These are phyloP conservation scores for Drosophila bunnanda DNA, from an alignment of 2,888 invertebrate genomes.

Conservation along the genomic window DNA sequence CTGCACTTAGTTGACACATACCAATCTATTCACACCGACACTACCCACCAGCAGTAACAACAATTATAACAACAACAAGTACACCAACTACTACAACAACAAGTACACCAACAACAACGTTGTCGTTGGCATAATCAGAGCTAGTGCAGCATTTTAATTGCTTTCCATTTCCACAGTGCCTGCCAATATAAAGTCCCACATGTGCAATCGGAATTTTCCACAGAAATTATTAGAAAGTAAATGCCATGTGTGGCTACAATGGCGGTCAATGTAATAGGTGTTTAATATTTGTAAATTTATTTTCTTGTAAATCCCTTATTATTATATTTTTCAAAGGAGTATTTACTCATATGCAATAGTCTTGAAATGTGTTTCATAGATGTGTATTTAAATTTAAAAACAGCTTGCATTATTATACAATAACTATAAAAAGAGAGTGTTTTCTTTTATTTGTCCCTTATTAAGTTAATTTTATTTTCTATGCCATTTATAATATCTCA, in stretches of 20 bases:
- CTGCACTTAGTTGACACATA: constrained; percentile 80
- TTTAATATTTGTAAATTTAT: not conserved
- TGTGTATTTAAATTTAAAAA: too few relatives aligned
- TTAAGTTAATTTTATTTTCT: too few relatives aligned
- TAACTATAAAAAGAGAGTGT: too few relatives aligned
- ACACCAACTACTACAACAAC: not conserved
- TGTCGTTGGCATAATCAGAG: constrained; percentile 71
- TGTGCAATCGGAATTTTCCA: constrained; percentile 78
- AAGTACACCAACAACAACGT: not conserved
- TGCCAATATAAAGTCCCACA: constrained; percentile 78
- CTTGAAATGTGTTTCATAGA: too few relatives aligned
- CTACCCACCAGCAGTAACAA: not conserved
- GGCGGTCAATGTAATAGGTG: constrained; percentile 4
- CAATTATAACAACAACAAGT: not conserved
- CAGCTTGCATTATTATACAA: too few relatives aligned
- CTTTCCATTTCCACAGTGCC: constrained; percentile 71
- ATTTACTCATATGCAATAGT: too few relatives aligned
- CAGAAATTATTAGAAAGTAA: constrained; percentile 78
- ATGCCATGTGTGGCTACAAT: constrained; percentile 54
- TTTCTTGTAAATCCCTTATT: too few relatives aligned
- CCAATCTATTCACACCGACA: constrained; percentile 71
- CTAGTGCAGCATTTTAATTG: constrained; percentile 77
- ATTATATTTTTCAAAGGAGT: too few relatives aligned
- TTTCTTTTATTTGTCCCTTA: too few relatives aligned
- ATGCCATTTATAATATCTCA: too few relatives aligned